A percentile compares a stretch with the other conserved stretches of the same genome.
Evolutionary conservation across 2,888 invertebrate genomes (phyloP).

Genomic region (Sturmia bella): DNA sequence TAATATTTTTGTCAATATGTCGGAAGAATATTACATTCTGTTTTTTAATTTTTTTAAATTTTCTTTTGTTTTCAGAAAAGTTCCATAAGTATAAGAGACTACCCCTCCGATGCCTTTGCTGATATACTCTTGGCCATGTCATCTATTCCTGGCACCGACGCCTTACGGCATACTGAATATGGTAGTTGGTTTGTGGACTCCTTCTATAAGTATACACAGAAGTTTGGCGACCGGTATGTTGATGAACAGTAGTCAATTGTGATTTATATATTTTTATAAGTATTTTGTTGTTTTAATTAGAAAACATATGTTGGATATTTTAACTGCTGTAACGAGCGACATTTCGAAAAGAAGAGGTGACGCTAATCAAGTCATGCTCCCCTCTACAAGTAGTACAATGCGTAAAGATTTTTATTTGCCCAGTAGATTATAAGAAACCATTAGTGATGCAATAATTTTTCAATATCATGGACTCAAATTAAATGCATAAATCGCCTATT

Average conservation of each 20-base stretch:
- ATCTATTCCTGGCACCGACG: slow-evolving; percentile 78
- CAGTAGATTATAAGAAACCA: slow-evolving; percentile 35
- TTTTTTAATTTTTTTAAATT: no score
- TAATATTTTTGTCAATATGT: no score
- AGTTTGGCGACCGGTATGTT: slow-evolving; percentile 45
- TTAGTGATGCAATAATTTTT: not conserved
- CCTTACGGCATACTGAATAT: slow-evolving; percentile 76
- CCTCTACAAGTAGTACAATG: slow-evolving; percentile 73
- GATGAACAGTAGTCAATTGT: not conserved
- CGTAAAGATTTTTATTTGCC: slow-evolving; percentile 77
- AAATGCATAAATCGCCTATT: no score
- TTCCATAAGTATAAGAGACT: slow-evolving; percentile 29
- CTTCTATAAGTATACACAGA: slow-evolving; percentile 72
- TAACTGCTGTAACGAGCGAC: slow-evolving; percentile 74
- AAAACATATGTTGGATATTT: slow-evolving; percentile 77
- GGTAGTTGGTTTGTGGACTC: slow-evolving; percentile 81
- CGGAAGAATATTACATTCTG: no score
- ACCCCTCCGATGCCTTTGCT: slow-evolving; percentile 66
- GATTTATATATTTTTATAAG: not conserved
- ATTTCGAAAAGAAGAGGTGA: slow-evolving; percentile 74
- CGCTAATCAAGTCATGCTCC: slow-evolving; percentile 76
- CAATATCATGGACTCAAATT: no score
- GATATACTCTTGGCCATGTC: slow-evolving; percentile 80
- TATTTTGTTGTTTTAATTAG: slow-evolving; percentile 66
- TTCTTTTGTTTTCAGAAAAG: slow-evolving; percentile 50